These are phyloP conservation scores for Sterrhoptilus dennistouni DNA, from an alignment of 2,113 vertebrate genomes.

Conservation along the genomic window DNA sequence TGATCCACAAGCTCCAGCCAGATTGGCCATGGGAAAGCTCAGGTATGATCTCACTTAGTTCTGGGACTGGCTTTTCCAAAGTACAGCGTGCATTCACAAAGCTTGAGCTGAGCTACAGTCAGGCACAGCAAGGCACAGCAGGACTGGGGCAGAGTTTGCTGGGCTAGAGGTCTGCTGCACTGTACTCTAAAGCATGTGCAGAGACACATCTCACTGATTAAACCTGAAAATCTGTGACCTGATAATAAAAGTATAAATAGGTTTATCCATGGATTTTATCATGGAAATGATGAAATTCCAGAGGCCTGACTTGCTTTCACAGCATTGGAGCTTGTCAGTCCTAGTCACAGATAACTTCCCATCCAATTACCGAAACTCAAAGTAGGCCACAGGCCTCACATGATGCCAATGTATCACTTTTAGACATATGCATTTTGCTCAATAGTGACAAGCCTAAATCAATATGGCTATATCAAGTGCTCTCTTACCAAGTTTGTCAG, in stretches of 20 bases:
- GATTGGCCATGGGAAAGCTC: not conserved
- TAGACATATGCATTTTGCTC: not conserved
- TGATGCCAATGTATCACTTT: not conserved
- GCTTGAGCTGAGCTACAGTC: not conserved
- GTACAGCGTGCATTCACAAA: not conserved
- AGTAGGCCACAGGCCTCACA: not conserved
- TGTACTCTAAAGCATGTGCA: not conserved
- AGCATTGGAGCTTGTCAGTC: not conserved
- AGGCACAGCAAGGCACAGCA: not conserved
- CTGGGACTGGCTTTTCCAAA: not conserved
- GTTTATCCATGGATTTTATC: not conserved
- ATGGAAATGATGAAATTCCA: not conserved
- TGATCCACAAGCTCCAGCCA: not conserved
- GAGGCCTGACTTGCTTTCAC: not conserved
- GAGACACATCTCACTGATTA: not conserved
- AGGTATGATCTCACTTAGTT: not conserved
- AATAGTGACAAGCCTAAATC: not conserved
- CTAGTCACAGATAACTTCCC: not conserved
- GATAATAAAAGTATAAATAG: not conserved
- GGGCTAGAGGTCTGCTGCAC: not conserved
- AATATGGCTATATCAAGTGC: not conserved
- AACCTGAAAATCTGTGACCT: not conserved
- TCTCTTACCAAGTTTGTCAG: not conserved
- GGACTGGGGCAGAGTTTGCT: not conserved
- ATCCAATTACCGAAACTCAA: not conserved